A percentile compares a stretch with the other conserved stretches of the same genome.
These are phyloP conservation scores for Anhinga anhinga DNA, from an alignment of 2,113 vertebrate genomes.

Conservation along the genomic window DNA sequence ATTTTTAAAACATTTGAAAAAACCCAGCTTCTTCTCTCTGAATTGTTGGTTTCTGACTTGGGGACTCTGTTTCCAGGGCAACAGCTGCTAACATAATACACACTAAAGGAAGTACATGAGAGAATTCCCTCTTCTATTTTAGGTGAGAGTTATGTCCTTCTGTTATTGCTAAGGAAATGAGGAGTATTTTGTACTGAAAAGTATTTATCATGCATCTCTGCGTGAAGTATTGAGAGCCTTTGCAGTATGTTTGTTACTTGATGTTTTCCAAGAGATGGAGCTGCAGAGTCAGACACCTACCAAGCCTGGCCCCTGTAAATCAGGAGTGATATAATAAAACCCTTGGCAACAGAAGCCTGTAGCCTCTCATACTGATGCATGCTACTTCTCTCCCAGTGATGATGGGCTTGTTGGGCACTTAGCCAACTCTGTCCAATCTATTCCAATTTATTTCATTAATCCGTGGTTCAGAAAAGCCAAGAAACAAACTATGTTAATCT, in stretches of 20 bases:
- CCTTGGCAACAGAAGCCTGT: background rate
- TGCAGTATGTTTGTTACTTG: background rate
- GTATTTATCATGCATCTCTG: background rate
- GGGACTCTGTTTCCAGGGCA: slow-evolving; percentile 24
- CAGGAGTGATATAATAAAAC: background rate
- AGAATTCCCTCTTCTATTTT: slow-evolving; percentile 50
- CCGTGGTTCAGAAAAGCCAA: background rate
- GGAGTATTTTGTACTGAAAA: background rate
- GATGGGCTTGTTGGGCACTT: background rate
- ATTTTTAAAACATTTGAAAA: background rate
- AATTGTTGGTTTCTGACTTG: background rate
- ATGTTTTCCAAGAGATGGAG: slow-evolving; percentile 48
- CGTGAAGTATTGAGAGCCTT: background rate
- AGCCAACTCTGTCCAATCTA: background rate
- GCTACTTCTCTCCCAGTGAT: background rate
- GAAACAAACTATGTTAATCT: background rate
- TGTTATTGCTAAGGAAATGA: background rate
- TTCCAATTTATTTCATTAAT: slow-evolving; percentile 38
- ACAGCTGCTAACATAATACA: slow-evolving; percentile 16
- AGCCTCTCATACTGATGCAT: background rate
- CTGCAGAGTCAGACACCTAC: background rate
- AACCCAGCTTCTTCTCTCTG: background rate
- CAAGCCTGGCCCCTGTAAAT: background rate
- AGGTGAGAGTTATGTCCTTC: background rate
- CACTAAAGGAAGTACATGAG: background rate